phyloP scores from a whole-genome alignment of 2,797 vertebrate species.

The Chiloscyllium punctatum region DNA sequence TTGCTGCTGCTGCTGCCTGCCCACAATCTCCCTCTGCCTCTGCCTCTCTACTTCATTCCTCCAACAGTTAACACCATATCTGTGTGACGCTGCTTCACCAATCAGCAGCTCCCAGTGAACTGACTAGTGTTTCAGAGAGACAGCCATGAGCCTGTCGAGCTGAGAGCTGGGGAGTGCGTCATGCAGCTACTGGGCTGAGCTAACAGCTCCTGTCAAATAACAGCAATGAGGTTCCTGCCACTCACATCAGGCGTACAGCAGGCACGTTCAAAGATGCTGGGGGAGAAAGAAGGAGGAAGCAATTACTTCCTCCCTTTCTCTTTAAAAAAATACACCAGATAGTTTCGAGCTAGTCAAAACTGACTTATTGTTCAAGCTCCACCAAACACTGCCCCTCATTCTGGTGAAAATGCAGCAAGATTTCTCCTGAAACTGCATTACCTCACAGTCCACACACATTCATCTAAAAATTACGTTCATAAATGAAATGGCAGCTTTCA shows the following conservation, averaged over 20 bases:
- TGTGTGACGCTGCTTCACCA: neutral
- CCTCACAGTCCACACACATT: neutral
- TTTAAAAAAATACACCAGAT: neutral
- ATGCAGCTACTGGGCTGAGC: conserved; percentile 34
- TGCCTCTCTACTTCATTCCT: neutral
- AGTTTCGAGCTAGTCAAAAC: neutral
- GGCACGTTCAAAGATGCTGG: neutral
- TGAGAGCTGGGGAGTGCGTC: neutral
- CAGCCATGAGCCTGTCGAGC: neutral
- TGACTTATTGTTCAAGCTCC: neutral
- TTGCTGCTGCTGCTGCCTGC: too few relatives aligned
- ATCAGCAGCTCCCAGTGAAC: neutral
- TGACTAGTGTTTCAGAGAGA: too few relatives aligned
- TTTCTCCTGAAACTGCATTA: neutral
- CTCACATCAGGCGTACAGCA: conserved; percentile 16
- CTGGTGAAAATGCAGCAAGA: neutral
- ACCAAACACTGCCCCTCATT: neutral
- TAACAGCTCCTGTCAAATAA: neutral
- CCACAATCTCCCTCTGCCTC: too few relatives aligned
- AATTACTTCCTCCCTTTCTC: neutral
- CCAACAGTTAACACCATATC: neutral
- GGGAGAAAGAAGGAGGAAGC: conserved; percentile 21
- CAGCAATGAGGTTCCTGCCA: neutral
- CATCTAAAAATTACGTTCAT: neutral
- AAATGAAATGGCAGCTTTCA: neutral